Conservation (phyloP, 2,113 vertebrate species). For the Nipponia nippon region DNA sequence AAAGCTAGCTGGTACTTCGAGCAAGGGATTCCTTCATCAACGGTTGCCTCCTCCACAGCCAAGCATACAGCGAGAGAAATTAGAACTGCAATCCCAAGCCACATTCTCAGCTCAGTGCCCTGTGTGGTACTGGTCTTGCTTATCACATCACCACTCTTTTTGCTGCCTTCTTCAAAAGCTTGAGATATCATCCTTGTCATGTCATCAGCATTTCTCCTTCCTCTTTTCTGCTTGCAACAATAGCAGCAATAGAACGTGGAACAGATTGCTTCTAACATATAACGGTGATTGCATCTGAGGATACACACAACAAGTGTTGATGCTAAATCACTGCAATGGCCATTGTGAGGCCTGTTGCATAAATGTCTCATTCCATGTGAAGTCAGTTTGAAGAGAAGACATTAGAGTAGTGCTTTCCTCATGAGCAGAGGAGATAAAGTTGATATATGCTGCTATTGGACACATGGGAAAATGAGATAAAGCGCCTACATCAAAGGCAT, state of each 20-base stretch:
- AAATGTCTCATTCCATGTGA: constrained; percentile 32
- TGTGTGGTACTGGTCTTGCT: constrained; percentile 17
- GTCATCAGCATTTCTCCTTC: neutral
- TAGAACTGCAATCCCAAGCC: neutral
- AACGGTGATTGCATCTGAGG: constrained; percentile 30
- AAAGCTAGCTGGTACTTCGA: constrained; percentile 81
- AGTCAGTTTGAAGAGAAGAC: neutral
- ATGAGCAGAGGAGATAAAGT: constrained; percentile 76
- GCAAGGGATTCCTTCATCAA: constrained; percentile 70
- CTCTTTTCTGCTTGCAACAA: neutral
- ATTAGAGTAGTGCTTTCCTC: constrained; percentile 22
- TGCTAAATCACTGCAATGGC: constrained; percentile 31
- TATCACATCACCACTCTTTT: neutral
- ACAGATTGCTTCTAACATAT: neutral
- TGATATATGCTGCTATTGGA: neutral
- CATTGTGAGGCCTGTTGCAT: constrained; percentile 42
- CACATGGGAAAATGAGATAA: constrained; percentile 54
- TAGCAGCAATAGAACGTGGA: neutral
- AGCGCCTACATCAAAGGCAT: neutral
- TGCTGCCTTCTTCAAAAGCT: neutral
- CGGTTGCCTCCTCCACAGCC: neutral
- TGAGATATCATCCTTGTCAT: neutral
- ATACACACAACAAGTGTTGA: neutral
- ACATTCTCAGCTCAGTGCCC: neutral
- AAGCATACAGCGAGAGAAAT: constrained; percentile 25